These are phyloP conservation scores for Syrista parreyssii DNA, from an alignment of 2,888 invertebrate genomes.

Conservation along the genomic window DNA sequence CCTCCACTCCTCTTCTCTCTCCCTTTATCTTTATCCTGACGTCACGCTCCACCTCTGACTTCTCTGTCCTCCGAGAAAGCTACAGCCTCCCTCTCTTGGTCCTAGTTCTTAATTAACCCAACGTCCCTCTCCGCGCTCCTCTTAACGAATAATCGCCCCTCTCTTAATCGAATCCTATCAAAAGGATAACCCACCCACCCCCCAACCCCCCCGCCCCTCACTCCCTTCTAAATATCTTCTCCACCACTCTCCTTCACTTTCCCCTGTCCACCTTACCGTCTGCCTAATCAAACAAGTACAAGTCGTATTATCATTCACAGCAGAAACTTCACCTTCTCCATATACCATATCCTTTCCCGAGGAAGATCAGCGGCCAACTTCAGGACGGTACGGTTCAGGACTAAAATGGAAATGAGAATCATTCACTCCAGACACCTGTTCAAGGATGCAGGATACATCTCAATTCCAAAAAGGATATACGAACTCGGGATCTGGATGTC, in stretches of 20 bases:
- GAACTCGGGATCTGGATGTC: neutral
- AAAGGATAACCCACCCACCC: neutral
- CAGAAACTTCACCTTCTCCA: neutral
- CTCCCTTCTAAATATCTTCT: neutral
- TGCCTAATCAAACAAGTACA: neutral
- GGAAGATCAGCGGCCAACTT: neutral
- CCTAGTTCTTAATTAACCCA: neutral
- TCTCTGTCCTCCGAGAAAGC: neutral
- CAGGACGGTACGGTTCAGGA: neutral
- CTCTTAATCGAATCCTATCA: neutral
- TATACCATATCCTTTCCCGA: neutral
- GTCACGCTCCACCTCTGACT: neutral
- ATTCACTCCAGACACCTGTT: neutral
- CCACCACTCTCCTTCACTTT: neutral
- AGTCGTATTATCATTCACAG: neutral
- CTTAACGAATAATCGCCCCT: neutral
- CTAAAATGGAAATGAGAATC: neutral
- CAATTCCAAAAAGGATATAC: neutral
- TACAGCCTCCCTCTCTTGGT: neutral
- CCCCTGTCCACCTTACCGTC: neutral
- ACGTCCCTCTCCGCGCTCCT: neutral
- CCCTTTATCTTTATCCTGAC: neutral
- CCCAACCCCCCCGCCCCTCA: too few relatives aligned
- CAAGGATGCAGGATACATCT: neutral
- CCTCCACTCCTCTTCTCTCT: constrained; percentile 8